Evolutionary conservation across 2,113 vertebrate species (phyloP).

Genomic region (Poecilia latipinna): DNA sequence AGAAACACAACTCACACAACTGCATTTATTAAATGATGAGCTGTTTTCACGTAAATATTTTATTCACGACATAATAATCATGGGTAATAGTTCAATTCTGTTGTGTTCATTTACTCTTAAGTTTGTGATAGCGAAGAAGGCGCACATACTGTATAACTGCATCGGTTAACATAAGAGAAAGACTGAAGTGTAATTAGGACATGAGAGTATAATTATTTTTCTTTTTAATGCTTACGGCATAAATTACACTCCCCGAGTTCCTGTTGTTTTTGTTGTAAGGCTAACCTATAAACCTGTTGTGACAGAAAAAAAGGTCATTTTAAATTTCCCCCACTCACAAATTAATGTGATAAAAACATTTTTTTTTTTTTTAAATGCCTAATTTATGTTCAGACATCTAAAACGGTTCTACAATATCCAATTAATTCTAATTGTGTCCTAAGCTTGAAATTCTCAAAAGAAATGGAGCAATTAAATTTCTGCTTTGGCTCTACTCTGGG

Average conservation of each 20-base stretch:
- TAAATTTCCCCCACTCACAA: conserved; percentile 43
- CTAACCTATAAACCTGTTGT: neutral
- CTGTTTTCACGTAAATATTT: neutral
- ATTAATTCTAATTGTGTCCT: conserved; percentile 80
- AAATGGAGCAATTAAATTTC: conserved; percentile 80
- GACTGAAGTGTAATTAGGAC: neutral
- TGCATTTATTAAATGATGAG: neutral
- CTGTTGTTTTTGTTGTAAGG: neutral
- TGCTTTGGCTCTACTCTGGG: conserved; percentile 72
- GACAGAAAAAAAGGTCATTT: conserved; percentile 8
- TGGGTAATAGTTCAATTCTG: neutral
- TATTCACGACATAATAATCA: neutral
- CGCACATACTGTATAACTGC: neutral
- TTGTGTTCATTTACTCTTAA: neutral
- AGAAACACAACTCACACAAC: conserved; percentile 1
- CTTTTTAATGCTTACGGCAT: neutral
- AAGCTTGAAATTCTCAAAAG: conserved; percentile 78
- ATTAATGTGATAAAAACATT: conserved; percentile 39
- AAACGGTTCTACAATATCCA: conserved; percentile 71
- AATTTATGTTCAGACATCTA: conserved; percentile 72
- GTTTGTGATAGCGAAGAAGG: neutral
- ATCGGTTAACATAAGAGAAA: neutral
- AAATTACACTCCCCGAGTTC: neutral
- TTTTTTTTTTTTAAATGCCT: conserved; percentile 34
- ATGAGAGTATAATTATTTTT: neutral